A percentile compares a stretch with the other conserved stretches of the same genome.
These are phyloP conservation scores for Ophioninae sp. DNA, from an alignment of 2,888 invertebrate genomes.

Conservation along the genomic window DNA sequence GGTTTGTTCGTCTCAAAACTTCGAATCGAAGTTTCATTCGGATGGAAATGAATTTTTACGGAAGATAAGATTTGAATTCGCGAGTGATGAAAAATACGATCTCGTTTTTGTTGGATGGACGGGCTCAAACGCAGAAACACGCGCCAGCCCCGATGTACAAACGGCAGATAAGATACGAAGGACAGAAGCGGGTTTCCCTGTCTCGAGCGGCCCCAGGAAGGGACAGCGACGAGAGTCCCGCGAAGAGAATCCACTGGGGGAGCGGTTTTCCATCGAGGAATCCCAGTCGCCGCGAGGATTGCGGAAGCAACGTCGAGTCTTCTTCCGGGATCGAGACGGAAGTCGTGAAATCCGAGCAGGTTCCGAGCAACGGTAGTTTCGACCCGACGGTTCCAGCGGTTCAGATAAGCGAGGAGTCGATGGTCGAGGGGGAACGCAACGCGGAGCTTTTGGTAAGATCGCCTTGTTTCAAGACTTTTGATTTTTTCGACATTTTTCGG, in stretches of 20 bases:
- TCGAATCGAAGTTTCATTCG: too few species aligned
- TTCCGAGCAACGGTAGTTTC: slow-evolving; percentile 66
- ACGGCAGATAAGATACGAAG: slow-evolving; percentile 80
- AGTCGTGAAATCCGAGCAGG: slow-evolving; percentile 66
- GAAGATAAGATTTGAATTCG: too few species aligned
- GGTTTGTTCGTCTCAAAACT: too few species aligned
- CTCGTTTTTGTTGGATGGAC: background rate
- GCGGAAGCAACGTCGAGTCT: slow-evolving; percentile 52
- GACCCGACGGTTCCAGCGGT: slow-evolving; percentile 75
- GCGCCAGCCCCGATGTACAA: slow-evolving; percentile 77
- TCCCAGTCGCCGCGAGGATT: slow-evolving; percentile 47
- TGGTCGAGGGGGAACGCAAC: slow-evolving; percentile 57
- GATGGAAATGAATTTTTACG: too few species aligned
- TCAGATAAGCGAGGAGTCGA: slow-evolving; percentile 72
- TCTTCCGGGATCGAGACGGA: slow-evolving; percentile 19
- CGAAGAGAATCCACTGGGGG: slow-evolving; percentile 36
- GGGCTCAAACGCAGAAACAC: slow-evolving; percentile 67
- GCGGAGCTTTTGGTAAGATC: slow-evolving; percentile 50
- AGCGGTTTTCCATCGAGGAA: slow-evolving; percentile 46
- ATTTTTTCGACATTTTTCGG: too few species aligned
- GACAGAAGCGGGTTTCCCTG: slow-evolving; percentile 81
- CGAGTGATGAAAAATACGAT: background rate
- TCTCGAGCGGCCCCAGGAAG: slow-evolving; percentile 71
- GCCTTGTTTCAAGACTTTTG: too few species aligned
- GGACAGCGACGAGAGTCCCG: slow-evolving; percentile 52